These are phyloP conservation scores for Rhea americana DNA, from an alignment of 2,113 vertebrate genomes.

Conservation along the genomic window DNA sequence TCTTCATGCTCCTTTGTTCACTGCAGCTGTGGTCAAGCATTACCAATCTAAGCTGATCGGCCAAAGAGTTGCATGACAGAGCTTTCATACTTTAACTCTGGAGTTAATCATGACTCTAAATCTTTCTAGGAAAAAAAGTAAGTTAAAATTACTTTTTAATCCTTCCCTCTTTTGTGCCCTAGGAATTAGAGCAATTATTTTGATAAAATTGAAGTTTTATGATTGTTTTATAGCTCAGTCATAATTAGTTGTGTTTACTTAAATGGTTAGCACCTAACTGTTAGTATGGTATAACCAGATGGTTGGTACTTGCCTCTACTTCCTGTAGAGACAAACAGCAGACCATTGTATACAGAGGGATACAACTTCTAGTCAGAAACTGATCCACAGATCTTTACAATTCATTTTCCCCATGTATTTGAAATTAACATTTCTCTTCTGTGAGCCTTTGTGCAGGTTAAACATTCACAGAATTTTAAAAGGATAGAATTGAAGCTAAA, in stretches of 20 bases:
- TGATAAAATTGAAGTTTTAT: neutral
- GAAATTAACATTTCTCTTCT: neutral
- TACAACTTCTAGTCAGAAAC: neutral
- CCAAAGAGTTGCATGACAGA: neutral
- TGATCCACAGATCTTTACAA: neutral
- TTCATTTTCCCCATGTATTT: neutral
- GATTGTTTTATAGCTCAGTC: neutral
- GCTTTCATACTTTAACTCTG: neutral
- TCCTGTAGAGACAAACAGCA: neutral
- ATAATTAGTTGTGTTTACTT: neutral
- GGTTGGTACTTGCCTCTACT: neutral
- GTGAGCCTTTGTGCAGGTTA: neutral
- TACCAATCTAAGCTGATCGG: rapidly evolving
- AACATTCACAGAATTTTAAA: neutral
- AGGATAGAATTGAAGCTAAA: neutral
- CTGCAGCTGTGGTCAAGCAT: neutral
- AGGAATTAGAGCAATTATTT: neutral
- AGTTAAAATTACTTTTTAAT: neutral
- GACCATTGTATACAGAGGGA: neutral
- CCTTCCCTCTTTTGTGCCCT: neutral
- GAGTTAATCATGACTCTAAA: neutral
- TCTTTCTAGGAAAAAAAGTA: neutral
- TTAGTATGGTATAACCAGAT: neutral
- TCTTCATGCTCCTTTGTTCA: neutral
- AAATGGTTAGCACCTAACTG: neutral